Percentiles rank a stretch among this genome's conserved stretches.
Evolutionary conservation across 2,797 vertebrate genomes (phyloP).

Genomic region (Cygnus olor): DNA sequence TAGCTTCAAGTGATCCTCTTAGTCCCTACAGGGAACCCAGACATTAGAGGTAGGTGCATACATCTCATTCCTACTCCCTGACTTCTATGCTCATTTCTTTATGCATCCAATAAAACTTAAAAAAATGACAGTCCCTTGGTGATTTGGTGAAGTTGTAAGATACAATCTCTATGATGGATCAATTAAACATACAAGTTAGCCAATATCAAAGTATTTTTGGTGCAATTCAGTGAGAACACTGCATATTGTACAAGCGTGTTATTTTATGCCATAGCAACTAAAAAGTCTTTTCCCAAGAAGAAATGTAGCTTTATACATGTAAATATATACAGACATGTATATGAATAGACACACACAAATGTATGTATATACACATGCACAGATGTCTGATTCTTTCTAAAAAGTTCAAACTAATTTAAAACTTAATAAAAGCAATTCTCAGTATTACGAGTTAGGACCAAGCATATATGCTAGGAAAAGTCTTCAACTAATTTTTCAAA

Average conservation of each 20-base stretch:
- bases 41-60: not conserved
- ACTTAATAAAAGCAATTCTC: not conserved
- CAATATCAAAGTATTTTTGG: not conserved
- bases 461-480: not conserved
- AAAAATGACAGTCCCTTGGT: not conserved
- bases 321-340: no score
- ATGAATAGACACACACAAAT: no score
- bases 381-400: not conserved
- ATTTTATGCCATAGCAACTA: not conserved
- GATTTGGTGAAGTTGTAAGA: not conserved
- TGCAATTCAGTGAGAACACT: not conserved
- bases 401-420: not conserved
- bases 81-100: not conserved
- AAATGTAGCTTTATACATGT: not conserved
- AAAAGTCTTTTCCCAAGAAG: not conserved
- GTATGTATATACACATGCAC: no score
- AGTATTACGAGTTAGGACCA: not conserved
- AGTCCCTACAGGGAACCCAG: not conserved
- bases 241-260: not conserved
- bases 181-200: not conserved
- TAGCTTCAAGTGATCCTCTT: not conserved
- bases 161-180: not conserved
- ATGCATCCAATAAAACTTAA: not conserved
- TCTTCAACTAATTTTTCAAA: not conserved
- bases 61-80: not conserved